phyloP scores from a whole-genome alignment of 2,888 invertebrate genomes.

The Ectobius pallidus region DNA sequence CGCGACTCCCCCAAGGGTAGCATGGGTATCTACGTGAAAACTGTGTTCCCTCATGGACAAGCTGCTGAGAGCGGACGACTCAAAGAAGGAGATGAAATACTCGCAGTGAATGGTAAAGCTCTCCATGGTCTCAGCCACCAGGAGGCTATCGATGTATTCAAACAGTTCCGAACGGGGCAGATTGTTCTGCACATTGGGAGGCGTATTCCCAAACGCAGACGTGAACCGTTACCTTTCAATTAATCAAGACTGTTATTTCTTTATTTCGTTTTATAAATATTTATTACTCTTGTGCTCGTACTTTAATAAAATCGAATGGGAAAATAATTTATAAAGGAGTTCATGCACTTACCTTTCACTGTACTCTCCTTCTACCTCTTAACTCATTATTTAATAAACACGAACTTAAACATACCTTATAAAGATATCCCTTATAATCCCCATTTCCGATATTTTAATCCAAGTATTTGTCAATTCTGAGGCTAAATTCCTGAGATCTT shows the following conservation, averaged over 20 bases:
- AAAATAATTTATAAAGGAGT: too few relatives aligned
- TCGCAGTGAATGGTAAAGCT: slow-evolving; percentile 79
- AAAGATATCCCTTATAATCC: too few relatives aligned
- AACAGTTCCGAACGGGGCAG: slow-evolving; percentile 76
- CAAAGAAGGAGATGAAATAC: slow-evolving; percentile 84
- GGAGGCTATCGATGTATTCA: slow-evolving; percentile 80
- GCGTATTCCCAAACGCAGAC: slow-evolving; percentile 44
- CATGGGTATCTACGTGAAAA: slow-evolving; percentile 89
- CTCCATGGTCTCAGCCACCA: slow-evolving; percentile 78
- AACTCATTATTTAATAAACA: too few relatives aligned
- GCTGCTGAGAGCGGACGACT: slow-evolving; percentile 80
- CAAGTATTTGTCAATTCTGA: too few relatives aligned
- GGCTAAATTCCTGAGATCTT: too few relatives aligned
- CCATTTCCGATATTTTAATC: too few relatives aligned
- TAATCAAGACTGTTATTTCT: background rate
- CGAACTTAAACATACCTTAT: too few relatives aligned
- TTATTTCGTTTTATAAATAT: too few relatives aligned
- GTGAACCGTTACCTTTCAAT: slow-evolving; percentile 34
- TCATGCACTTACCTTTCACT: too few relatives aligned
- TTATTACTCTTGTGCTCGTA: too few relatives aligned
- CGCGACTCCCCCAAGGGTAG: slow-evolving; percentile 83
- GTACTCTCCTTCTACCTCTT: too few relatives aligned
- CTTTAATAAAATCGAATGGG: too few relatives aligned
- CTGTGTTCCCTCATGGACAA: slow-evolving; percentile 84
- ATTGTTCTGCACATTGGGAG: slow-evolving; percentile 77